Conservation (phyloP, 2,888 invertebrate genomes). For the Serripes groenlandicus region DNA sequence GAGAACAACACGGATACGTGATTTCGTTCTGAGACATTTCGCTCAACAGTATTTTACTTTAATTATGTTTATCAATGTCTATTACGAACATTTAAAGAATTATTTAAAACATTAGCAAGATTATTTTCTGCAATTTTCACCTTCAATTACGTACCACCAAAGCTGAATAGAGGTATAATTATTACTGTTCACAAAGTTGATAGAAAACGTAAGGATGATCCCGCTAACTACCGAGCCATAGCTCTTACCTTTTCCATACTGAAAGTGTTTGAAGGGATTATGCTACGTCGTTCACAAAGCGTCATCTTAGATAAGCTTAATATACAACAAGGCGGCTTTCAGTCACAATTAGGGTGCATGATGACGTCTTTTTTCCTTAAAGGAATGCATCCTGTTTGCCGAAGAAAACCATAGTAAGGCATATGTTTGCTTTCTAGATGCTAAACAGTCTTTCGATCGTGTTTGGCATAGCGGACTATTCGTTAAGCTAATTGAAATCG, state of each 20-base stretch:
- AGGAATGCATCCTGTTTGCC: neutral
- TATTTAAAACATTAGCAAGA: too few relatives aligned
- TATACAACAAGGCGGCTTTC: conserved; percentile 10
- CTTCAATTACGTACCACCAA: neutral
- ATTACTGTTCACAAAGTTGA: neutral
- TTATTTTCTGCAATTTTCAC: neutral
- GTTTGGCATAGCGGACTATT: conserved; percentile 42
- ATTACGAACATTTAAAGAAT: too few relatives aligned
- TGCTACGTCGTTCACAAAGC: neutral
- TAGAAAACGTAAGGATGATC: conserved; percentile 3
- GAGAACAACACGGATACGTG: too few relatives aligned
- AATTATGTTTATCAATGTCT: too few relatives aligned
- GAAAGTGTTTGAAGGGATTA: neutral
- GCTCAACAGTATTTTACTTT: too few relatives aligned
- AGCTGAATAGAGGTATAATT: conserved; percentile 1
- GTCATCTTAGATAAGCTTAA: neutral
- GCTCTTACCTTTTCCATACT: neutral
- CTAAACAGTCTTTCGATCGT: conserved; percentile 24
- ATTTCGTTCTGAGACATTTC: too few relatives aligned
- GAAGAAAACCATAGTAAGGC: neutral
- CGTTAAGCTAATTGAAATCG: conserved; percentile 12
- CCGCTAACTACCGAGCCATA: conserved; percentile 6
- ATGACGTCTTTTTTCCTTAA: neutral
- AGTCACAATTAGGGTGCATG: conserved; percentile 1
- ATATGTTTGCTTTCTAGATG: conserved; percentile 37